Conservation (phyloP, 2,888 invertebrate species). For the Thereva unica region DNA sequence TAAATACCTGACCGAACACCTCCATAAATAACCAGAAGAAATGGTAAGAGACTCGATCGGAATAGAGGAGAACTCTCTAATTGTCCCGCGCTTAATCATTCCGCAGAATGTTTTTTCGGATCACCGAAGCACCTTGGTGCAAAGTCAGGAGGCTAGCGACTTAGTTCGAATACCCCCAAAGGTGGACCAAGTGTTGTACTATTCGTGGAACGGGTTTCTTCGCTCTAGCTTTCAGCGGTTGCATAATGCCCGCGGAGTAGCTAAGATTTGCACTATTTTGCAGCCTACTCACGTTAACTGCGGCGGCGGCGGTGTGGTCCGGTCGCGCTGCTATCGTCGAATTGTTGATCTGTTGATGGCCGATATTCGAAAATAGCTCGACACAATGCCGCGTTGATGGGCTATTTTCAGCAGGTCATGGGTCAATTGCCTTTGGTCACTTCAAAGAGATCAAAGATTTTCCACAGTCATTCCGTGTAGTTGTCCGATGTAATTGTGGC, state of each 20-base stretch:
- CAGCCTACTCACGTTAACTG: not conserved
- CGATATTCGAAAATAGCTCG: conserved; percentile 1
- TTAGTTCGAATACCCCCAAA: not conserved
- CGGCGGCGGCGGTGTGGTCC: not conserved
- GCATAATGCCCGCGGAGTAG: not conserved
- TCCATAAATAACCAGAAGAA: too few relatives aligned
- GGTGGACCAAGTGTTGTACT: not conserved
- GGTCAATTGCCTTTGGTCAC: conserved; percentile 11
- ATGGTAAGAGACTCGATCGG: too few relatives aligned
- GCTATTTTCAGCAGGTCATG: not conserved
- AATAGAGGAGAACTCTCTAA: too few relatives aligned
- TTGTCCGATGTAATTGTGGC: too few relatives aligned
- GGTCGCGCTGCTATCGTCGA: conserved; percentile 4
- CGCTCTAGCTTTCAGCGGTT: conserved; percentile 10
- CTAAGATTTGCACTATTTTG: not conserved
- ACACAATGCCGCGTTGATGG: conserved; percentile 12
- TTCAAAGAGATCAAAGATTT: conserved; percentile 14
- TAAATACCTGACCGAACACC: too few relatives aligned
- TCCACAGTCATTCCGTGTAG: not conserved
- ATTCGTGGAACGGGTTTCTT: conserved; percentile 5
- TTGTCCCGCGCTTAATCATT: too few relatives aligned
- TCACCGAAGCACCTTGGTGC: not conserved
- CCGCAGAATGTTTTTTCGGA: too few relatives aligned
- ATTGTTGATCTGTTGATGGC: conserved; percentile 3
- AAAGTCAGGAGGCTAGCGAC: not conserved